Conservation (phyloP, 2,797 vertebrate species). For the Sphenodon punctatus region DNA sequence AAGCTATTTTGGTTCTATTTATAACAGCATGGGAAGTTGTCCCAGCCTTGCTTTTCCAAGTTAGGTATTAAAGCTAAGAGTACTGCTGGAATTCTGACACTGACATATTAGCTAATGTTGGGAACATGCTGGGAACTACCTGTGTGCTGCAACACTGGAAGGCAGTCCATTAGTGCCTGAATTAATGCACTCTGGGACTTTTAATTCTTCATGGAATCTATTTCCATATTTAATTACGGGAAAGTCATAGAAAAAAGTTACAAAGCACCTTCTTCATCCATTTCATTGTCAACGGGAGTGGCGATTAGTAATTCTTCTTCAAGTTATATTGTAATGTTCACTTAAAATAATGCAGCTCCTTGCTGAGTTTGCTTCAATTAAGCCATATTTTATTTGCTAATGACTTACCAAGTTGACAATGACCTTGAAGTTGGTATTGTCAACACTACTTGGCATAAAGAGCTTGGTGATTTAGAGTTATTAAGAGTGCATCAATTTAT, state of each 20-base stretch:
- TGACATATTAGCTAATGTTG: slow-evolving; percentile 62
- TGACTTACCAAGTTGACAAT: slow-evolving; percentile 85
- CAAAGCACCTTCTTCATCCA: slow-evolving; percentile 84
- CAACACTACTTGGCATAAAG: slow-evolving; percentile 76
- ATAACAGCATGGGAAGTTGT: slow-evolving; percentile 13
- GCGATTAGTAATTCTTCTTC: slow-evolving; percentile 88
- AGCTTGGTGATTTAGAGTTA: slow-evolving; percentile 80
- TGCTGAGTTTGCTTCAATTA: slow-evolving; percentile 89
- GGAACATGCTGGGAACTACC: slow-evolving; percentile 66
- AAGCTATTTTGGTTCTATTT: background rate
- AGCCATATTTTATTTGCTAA: slow-evolving; percentile 91
- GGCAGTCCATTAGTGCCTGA: slow-evolving; percentile 82
- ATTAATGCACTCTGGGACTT: slow-evolving; percentile 80
- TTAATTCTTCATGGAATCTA: slow-evolving; percentile 81
- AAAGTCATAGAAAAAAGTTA: slow-evolving; percentile 81
- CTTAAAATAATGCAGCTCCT: slow-evolving; percentile 88
- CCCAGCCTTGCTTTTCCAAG: slow-evolving; percentile 45
- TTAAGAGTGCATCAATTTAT: slow-evolving; percentile 78
- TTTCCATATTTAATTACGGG: slow-evolving; percentile 90
- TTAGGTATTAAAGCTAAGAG: slow-evolving; percentile 27
- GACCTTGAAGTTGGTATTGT: slow-evolving; percentile 87
- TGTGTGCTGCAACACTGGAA: slow-evolving; percentile 65
- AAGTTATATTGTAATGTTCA: slow-evolving; percentile 87
- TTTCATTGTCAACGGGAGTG: slow-evolving; percentile 85
- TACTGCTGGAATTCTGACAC: too few species aligned